Evolutionary conservation across 2,888 invertebrate genomes (phyloP).

Genomic region (Crematogaster levior): DNA sequence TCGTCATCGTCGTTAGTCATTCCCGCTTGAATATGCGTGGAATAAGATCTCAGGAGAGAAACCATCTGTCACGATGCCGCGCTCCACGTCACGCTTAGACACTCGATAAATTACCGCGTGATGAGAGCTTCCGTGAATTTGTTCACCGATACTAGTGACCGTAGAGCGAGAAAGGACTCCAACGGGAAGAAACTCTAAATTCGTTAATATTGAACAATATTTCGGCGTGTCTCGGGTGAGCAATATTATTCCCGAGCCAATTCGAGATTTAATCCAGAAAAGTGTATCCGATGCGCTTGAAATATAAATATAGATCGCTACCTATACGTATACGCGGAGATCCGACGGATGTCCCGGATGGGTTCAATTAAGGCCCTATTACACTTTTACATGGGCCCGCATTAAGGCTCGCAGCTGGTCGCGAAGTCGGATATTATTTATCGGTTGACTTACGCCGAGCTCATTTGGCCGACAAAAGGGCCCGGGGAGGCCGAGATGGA

Average conservation of each 20-base stretch:
- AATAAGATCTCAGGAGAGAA: constrained; percentile 43
- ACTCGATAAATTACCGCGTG: constrained; percentile 19
- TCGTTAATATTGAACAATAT: not conserved
- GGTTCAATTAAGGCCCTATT: constrained; percentile 80
- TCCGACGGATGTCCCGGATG: constrained; percentile 73
- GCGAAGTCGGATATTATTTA: constrained; percentile 79
- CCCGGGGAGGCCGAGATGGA: constrained; percentile 46
- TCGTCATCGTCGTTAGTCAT: constrained; percentile 72
- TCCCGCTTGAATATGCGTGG: constrained; percentile 23
- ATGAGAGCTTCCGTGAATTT: constrained; percentile 12
- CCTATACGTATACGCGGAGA: constrained; percentile 58
- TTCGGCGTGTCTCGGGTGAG: not conserved
- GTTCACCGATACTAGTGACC: not conserved
- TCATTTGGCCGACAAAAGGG: constrained; percentile 78
- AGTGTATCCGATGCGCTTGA: constrained; percentile 48
- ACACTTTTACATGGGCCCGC: constrained; percentile 77
- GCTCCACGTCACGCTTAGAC: constrained; percentile 25
- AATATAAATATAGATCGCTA: constrained; percentile 72
- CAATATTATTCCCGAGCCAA: not conserved
- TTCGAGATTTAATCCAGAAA: constrained; percentile 6
- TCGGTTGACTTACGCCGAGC: constrained; percentile 80
- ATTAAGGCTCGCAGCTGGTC: constrained; percentile 79
- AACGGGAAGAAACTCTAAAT: not conserved
- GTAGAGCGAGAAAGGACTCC: not conserved
- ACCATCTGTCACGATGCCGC: constrained; percentile 32